A percentile compares a stretch with the other conserved stretches of the same genome.
These are phyloP conservation scores for Orthochromis malagaraziensis DNA, from an alignment of 2,113 vertebrate genomes.

Conservation along the genomic window DNA sequence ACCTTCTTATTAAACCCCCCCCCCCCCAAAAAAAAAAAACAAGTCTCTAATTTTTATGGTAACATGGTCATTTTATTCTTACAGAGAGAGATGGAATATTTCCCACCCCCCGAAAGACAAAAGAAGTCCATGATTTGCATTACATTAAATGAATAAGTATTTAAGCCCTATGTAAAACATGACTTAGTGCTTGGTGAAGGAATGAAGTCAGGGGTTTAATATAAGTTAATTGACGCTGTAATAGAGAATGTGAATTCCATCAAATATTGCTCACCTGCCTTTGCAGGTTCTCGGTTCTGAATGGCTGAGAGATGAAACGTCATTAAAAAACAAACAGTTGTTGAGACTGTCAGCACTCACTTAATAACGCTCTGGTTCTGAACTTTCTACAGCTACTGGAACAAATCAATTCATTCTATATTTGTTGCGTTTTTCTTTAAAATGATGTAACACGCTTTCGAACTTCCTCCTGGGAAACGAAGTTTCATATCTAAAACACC, in stretches of 20 bases:
- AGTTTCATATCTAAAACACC: background rate
- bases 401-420: rapidly evolving
- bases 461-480: background rate
- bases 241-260: background rate
- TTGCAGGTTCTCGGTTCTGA: background rate
- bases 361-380: background rate
- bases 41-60: background rate
- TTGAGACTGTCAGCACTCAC: background rate
- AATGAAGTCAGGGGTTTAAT: background rate
- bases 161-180: background rate
- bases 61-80: background rate
- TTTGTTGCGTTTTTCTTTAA: background rate
- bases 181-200: background rate
- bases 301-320: background rate
- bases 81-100: background rate
- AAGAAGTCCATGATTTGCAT: background rate
- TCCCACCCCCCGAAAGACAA: background rate
- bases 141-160: background rate
- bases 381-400: background rate
- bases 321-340: background rate
- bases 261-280: background rate
- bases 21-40: background rate
- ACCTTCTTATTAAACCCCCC: too few species aligned
- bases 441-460: background rate
- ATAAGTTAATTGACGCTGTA: background rate